Conservation (phyloP, 2,888 invertebrate species). For the Nomada goodeniana region DNA sequence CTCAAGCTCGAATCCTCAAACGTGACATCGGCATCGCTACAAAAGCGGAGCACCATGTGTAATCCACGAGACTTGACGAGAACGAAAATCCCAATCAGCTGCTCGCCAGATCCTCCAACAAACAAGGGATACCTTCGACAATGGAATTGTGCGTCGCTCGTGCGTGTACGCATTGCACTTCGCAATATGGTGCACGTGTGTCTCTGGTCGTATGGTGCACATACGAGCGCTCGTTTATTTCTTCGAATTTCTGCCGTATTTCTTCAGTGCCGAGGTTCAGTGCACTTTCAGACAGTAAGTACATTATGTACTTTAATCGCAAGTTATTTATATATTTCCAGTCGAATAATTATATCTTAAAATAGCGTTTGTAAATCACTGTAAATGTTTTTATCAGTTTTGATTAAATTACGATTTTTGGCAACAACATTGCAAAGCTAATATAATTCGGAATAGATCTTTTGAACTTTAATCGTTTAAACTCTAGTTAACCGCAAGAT, state of each 20-base stretch:
- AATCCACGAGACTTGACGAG: slow-evolving; percentile 65
- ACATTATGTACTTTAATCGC: too few relatives aligned
- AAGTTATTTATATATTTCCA: too few relatives aligned
- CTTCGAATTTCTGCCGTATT: slow-evolving; percentile 23
- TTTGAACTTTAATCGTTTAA: neutral
- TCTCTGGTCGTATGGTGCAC: slow-evolving; percentile 24
- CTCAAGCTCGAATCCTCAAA: slow-evolving; percentile 38
- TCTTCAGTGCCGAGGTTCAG: neutral
- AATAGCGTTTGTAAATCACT: too few relatives aligned
- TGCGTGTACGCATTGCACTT: slow-evolving; percentile 54
- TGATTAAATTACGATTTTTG: too few relatives aligned
- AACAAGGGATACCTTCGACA: slow-evolving; percentile 75
- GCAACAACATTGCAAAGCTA: too few relatives aligned
- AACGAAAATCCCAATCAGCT: slow-evolving; percentile 82
- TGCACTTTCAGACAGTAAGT: too few relatives aligned
- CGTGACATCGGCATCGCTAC: slow-evolving; percentile 62
- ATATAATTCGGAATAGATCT: too few relatives aligned
- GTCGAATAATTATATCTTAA: too few relatives aligned
- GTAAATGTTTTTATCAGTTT: too few relatives aligned
- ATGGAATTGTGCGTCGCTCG: slow-evolving; percentile 70
- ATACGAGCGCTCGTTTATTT: slow-evolving; percentile 10
- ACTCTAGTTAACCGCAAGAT: neutral
- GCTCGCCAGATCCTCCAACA: slow-evolving; percentile 77
- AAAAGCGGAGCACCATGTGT: slow-evolving; percentile 72
- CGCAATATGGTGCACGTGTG: slow-evolving; percentile 54